These are phyloP conservation scores for Cheilinus undulatus DNA, from an alignment of 2,113 vertebrate species.

Conservation along the genomic window DNA sequence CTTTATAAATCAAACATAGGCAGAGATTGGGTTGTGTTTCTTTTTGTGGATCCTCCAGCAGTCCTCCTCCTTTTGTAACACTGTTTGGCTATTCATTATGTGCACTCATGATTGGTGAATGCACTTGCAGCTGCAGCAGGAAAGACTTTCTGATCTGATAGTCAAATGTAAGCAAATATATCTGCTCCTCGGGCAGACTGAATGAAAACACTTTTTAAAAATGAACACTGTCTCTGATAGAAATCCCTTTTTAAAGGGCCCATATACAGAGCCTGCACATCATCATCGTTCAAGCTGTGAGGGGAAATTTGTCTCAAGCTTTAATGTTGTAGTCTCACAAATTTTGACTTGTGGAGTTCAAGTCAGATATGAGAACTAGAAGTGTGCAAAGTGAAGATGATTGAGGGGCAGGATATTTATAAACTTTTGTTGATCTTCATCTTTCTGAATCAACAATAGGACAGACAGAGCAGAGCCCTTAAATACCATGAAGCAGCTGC, in stretches of 20 bases:
- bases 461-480: not conserved
- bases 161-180: no score
- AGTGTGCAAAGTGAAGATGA: not conserved
- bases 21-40: no score
- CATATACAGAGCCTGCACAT: not conserved
- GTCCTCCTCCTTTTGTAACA: no score
- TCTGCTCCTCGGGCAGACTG: no score
- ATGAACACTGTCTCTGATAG: not conserved
- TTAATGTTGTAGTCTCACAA: not conserved
- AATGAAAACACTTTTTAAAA: not conserved
- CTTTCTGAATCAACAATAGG: constrained; percentile 1
- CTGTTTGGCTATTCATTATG: no score
- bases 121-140: no score
- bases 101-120: no score
- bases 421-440: not conserved
- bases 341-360: not conserved
- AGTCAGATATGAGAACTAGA: not conserved
- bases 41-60: no score
- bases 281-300: not conserved
- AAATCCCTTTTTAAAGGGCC: not conserved
- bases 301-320: not conserved
- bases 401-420: not conserved
- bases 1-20: no score
- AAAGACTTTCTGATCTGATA: no score
- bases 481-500: constrained; percentile 40